phyloP scores from a whole-genome alignment of 2,888 invertebrate genomes.

The Himalopsyche kuldschensis region DNA sequence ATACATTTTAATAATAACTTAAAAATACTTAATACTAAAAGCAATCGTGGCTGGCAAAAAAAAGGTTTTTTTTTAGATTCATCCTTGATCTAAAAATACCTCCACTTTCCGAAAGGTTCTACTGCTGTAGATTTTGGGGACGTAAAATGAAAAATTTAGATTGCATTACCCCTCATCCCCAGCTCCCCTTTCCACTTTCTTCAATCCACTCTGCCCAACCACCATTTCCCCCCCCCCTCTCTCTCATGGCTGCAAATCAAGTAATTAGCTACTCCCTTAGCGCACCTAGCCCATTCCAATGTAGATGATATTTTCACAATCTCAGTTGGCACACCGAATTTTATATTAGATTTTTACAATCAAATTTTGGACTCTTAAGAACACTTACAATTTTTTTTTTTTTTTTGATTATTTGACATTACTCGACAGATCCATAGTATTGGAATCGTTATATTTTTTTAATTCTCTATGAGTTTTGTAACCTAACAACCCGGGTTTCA shows the following conservation, averaged over 20 bases:
- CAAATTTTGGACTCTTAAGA: too few species aligned
- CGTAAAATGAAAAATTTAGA: conserved; percentile 55
- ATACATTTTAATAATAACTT: too few species aligned
- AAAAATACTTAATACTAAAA: too few species aligned
- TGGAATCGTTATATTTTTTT: too few species aligned
- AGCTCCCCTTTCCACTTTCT: conserved; percentile 11
- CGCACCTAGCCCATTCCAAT: conserved; percentile 36
- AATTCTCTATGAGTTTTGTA: too few species aligned
- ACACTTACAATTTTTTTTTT: too few species aligned
- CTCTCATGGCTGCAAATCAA: conserved; percentile 53
- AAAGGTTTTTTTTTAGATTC: neutral
- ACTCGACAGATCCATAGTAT: too few species aligned
- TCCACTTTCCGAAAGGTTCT: neutral
- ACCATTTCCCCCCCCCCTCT: neutral
- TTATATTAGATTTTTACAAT: conserved; percentile 1
- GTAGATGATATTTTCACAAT: conserved; percentile 22
- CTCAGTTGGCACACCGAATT: neutral
- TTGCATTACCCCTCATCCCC: conserved; percentile 49
- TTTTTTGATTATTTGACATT: too few species aligned
- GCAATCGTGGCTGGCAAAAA: neutral
- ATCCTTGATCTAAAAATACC: neutral
- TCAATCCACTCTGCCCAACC: neutral
- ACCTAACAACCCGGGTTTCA: too few species aligned
- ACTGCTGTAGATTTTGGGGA: conserved; percentile 40
- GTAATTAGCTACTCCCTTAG: conserved; percentile 53